These are phyloP conservation scores for Carcina quercana DNA, from an alignment of 2,888 invertebrate genomes.

Conservation along the genomic window DNA sequence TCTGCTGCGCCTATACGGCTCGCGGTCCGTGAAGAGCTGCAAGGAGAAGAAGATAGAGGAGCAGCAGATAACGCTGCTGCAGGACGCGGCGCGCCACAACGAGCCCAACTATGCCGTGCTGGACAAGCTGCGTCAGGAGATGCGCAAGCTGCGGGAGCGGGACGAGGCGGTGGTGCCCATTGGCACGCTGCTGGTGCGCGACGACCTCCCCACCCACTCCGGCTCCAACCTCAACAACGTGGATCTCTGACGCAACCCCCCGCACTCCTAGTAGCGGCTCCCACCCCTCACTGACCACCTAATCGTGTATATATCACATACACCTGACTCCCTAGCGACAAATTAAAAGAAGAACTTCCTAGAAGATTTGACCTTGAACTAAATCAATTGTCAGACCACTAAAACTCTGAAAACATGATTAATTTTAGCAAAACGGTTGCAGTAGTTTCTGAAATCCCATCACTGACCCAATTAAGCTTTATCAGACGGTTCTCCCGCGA, in stretches of 20 bases:
- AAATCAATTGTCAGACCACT: too few species aligned
- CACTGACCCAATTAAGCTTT: too few species aligned
- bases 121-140: slow-evolving; percentile 87
- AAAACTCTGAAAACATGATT: too few species aligned
- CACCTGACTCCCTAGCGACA: too few species aligned
- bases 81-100: slow-evolving; percentile 88
- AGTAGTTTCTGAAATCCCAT: too few species aligned
- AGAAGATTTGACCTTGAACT: too few species aligned
- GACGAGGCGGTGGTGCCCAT: slow-evolving; percentile 76
- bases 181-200: slow-evolving; percentile 62
- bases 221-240: slow-evolving; percentile 87
- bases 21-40: slow-evolving; percentile 90
- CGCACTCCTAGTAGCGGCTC: too few species aligned
- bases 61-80: slow-evolving; percentile 91
- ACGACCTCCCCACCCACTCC: slow-evolving; percentile 79
- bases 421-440: too few species aligned
- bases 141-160: slow-evolving; percentile 82
- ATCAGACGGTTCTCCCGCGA: too few species aligned
- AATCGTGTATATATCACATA: too few species aligned
- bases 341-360: too few species aligned
- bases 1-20: slow-evolving; percentile 92
- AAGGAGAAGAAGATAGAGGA: slow-evolving; percentile 95
- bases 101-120: slow-evolving; percentile 94
- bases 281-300: neutral
- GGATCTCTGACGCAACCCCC: slow-evolving; percentile 77